These are phyloP conservation scores for Toxostoma redivivum DNA, from an alignment of 2,113 vertebrate species.

Conservation along the genomic window DNA sequence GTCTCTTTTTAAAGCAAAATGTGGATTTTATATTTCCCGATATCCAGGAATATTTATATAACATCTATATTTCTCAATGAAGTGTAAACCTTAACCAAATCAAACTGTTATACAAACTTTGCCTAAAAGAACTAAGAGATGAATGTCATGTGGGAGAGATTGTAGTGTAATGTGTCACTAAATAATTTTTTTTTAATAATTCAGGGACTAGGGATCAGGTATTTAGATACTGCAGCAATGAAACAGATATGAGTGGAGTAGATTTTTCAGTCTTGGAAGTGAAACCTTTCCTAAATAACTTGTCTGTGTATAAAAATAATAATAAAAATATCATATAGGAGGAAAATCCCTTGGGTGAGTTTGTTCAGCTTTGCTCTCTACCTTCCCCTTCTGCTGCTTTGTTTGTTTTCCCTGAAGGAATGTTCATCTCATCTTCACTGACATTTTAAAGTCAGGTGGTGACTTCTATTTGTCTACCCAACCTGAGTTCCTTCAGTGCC, in stretches of 20 bases:
- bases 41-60: background rate
- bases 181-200: background rate
- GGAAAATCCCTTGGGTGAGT: background rate
- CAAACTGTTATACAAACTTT: background rate
- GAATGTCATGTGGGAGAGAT: background rate
- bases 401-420: background rate
- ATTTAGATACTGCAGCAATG: background rate
- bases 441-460: slow-evolving; percentile 28
- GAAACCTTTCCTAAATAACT: background rate
- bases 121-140: background rate
- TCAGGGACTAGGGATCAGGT: background rate
- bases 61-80: background rate
- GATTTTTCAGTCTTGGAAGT: background rate
- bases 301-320: background rate
- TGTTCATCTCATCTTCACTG: background rate
- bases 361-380: background rate
- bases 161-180: background rate
- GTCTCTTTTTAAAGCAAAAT: background rate
- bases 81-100: background rate
- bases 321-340: background rate
- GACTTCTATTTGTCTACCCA: slow-evolving; percentile 1
- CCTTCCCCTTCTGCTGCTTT: background rate
- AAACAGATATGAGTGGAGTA: background rate
- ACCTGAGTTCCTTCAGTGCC: background rate
- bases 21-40: background rate